These are phyloP conservation scores for Entosphenus tridentatus DNA, from an alignment of 2,113 vertebrate genomes.

Conservation along the genomic window DNA sequence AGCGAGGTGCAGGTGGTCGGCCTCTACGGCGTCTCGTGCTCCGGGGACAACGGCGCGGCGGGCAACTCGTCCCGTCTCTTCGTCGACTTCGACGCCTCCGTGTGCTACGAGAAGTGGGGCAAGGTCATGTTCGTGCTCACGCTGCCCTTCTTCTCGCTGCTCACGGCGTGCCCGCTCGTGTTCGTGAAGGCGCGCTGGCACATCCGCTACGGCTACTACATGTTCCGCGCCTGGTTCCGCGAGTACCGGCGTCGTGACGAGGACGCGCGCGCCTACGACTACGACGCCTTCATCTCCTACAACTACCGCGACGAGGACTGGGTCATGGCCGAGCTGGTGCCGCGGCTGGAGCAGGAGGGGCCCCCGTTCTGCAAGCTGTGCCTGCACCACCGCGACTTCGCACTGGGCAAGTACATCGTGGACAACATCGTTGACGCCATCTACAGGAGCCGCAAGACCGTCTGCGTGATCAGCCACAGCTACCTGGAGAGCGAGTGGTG, in stretches of 20 bases:
- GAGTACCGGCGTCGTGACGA: constrained; percentile 21
- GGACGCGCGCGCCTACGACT: constrained; percentile 23
- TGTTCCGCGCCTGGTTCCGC: constrained; percentile 34
- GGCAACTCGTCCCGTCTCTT: neutral
- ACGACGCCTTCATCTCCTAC: constrained; percentile 59
- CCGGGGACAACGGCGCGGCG: no score
- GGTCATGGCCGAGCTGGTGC: constrained; percentile 36
- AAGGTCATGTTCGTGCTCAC: constrained; percentile 22
- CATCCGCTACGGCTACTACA: constrained; percentile 37
- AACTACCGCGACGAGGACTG: constrained; percentile 38
- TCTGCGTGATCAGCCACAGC: constrained; percentile 43
- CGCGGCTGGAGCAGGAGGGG: constrained; percentile 25
- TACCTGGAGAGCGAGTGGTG: constrained; percentile 52
- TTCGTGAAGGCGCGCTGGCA: constrained; percentile 33
- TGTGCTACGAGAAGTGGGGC: constrained; percentile 1
- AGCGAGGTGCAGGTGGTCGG: constrained; percentile 29
- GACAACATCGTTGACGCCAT: constrained; percentile 55
- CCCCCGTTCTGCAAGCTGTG: constrained; percentile 32
- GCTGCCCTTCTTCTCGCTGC: constrained; percentile 18
- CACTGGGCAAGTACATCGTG: constrained; percentile 33
- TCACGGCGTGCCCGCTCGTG: constrained; percentile 27
- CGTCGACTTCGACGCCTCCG: constrained; percentile 1
- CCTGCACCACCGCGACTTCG: constrained; percentile 55
- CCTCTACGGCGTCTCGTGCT: constrained; percentile 21
- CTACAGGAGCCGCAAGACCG: constrained; percentile 42